phyloP scores from a whole-genome alignment of 2,797 vertebrate species.

The Carapus acus region DNA sequence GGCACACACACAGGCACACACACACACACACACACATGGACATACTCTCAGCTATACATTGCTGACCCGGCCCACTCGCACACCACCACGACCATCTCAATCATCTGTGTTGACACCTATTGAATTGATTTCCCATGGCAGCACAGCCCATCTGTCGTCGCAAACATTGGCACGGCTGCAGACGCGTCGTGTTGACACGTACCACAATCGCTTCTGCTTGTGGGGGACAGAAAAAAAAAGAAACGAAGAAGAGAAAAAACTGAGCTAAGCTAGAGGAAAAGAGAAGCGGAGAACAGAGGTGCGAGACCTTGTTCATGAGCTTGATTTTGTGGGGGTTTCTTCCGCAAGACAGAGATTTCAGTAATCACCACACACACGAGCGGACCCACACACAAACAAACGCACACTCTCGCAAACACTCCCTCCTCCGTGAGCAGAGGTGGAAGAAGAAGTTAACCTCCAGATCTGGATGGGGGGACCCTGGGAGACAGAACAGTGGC shows the following conservation, averaged over 20 bases:
- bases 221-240: constrained; percentile 47
- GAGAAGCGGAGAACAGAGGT: constrained; percentile 51
- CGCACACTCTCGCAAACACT: constrained; percentile 2
- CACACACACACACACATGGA: constrained; percentile 10
- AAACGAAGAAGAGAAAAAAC: constrained; percentile 55
- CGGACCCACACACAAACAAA: constrained; percentile 1
- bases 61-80: constrained; percentile 16
- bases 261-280: too few species aligned
- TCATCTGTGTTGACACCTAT: constrained; percentile 65
- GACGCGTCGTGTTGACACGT: constrained; percentile 74
- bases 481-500: constrained; percentile 33
- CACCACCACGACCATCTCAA: constrained; percentile 51
- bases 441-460: constrained; percentile 36
- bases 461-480: constrained; percentile 30
- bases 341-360: constrained; percentile 39
- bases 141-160: constrained; percentile 62
- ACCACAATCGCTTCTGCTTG: constrained; percentile 68
- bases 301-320: constrained; percentile 64
- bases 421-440: constrained; percentile 35
- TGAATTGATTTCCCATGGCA: constrained; percentile 75
- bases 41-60: neutral
- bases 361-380: constrained; percentile 17
- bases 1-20: constrained; percentile 2
- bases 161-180: constrained; percentile 65
- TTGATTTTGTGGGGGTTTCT: constrained; percentile 61